Evolutionary conservation across 2,797 vertebrate species (phyloP).

Genomic region (Falco cherrug): DNA sequence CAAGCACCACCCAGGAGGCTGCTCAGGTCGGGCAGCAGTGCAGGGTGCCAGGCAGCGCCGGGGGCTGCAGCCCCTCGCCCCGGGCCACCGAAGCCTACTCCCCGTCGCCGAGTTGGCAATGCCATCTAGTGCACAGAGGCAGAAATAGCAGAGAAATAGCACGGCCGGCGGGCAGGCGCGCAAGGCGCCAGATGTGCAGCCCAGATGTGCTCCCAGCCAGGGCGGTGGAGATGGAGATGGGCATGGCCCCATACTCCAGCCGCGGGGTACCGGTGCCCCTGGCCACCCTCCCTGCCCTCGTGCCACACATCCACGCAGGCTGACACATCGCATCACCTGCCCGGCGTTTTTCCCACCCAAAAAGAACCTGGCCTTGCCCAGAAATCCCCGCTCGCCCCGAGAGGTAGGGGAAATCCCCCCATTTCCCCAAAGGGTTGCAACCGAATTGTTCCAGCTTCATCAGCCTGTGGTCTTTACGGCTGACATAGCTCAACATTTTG

Average conservation of each 20-base stretch:
- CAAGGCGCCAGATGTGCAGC: background rate
- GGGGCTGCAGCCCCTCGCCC: background rate
- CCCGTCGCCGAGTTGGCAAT: constrained; percentile 72
- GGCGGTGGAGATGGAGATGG: fast-evolving
- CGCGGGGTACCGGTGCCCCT: background rate
- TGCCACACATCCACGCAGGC: fast-evolving
- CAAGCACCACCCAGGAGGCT: background rate
- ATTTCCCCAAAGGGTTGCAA: background rate
- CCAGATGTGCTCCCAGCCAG: constrained; percentile 1
- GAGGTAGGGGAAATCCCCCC: background rate
- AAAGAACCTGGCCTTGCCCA: background rate
- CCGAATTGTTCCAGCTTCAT: constrained; percentile 3
- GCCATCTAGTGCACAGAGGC: constrained; percentile 77
- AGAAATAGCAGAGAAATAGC: constrained; percentile 61
- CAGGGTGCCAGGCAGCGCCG: background rate
- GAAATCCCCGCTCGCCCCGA: background rate
- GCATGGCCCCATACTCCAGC: background rate
- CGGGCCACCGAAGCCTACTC: background rate
- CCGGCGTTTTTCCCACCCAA: background rate
- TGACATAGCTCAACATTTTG: constrained; percentile 7
- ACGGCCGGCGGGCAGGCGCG: background rate
- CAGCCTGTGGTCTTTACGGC: constrained; percentile 2
- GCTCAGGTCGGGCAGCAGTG: background rate
- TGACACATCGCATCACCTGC: fast-evolving
- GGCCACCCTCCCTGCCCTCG: background rate